A percentile compares a stretch with the other conserved stretches of the same genome.
phyloP scores from a whole-genome alignment of 2,113 vertebrate species.

The Bucco capensis region DNA sequence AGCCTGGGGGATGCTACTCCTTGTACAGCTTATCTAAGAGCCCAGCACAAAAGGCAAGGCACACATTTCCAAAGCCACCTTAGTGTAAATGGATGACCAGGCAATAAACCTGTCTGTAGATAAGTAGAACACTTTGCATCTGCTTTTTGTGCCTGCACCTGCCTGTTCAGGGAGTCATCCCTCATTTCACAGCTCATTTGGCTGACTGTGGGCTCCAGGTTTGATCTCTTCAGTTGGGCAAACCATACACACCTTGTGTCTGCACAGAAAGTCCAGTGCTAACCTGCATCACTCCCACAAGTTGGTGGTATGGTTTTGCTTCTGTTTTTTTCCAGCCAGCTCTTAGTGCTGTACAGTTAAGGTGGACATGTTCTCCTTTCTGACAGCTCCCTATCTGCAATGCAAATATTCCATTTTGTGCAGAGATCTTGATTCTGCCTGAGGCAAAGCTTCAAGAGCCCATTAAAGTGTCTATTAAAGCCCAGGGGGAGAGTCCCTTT shows the following conservation, averaged over 20 bases:
- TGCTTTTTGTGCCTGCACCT: constrained; percentile 23
- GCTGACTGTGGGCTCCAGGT: constrained; percentile 21
- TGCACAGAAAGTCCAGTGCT: constrained; percentile 33
- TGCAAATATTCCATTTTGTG: not conserved
- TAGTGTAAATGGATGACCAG: constrained; percentile 20
- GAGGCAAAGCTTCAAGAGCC: not conserved
- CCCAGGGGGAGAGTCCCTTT: not conserved
- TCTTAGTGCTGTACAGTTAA: not conserved
- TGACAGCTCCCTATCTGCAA: not conserved
- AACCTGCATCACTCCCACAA: not conserved
- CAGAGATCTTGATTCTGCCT: not conserved
- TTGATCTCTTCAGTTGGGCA: constrained; percentile 64
- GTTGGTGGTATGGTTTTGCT: not conserved
- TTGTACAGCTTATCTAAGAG: not conserved
- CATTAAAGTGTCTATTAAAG: not conserved
- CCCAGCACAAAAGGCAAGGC: not conserved
- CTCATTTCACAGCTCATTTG: constrained; percentile 61
- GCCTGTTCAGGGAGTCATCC: constrained; percentile 46
- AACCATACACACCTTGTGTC: constrained; percentile 58
- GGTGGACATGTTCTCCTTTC: not conserved
- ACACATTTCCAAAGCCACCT: not conserved
- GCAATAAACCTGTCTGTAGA: constrained; percentile 47
- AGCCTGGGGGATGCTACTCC: not conserved
- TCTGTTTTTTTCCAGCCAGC: not conserved
- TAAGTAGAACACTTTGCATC: constrained; percentile 33